Conservation (phyloP, 2,888 invertebrate species). For the Parthenolecanium corni region DNA sequence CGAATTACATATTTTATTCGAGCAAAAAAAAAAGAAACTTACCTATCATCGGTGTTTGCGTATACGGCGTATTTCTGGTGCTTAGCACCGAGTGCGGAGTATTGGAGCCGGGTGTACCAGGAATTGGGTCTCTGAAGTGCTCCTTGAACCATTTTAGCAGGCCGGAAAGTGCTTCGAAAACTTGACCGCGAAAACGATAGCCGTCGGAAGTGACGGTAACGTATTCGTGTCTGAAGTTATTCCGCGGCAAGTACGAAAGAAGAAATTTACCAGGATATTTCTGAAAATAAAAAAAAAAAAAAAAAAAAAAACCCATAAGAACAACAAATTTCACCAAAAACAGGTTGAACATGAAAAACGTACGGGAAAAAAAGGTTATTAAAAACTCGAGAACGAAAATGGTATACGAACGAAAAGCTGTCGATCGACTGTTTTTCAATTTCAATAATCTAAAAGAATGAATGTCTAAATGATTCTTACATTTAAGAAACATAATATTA, state of each 20-base stretch:
- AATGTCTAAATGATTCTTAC: too few relatives aligned
- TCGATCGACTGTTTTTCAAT: too few relatives aligned
- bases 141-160: constrained; percentile 96
- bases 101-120: constrained; percentile 46
- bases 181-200: constrained; percentile 74
- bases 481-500: too few relatives aligned
- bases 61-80: constrained; percentile 32
- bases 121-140: constrained; percentile 85
- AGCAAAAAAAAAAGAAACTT: background rate
- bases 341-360: too few relatives aligned
- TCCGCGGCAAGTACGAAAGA: constrained; percentile 82
- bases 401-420: too few relatives aligned
- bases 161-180: constrained; percentile 68
- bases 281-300: constrained; percentile 35
- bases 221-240: constrained; percentile 78
- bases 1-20: background rate
- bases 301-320: too few relatives aligned
- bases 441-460: too few relatives aligned
- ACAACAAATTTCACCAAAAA: too few relatives aligned
- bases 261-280: constrained; percentile 86
- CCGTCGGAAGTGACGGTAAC: constrained; percentile 86
- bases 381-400: too few relatives aligned
- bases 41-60: constrained; percentile 20
- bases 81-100: constrained; percentile 34
- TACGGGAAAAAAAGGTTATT: too few relatives aligned